Percentiles rank a stretch among this genome's conserved stretches.
These are phyloP conservation scores for Percopsis omiscomaycus DNA, from an alignment of 2,797 vertebrate genomes.

Conservation along the genomic window DNA sequence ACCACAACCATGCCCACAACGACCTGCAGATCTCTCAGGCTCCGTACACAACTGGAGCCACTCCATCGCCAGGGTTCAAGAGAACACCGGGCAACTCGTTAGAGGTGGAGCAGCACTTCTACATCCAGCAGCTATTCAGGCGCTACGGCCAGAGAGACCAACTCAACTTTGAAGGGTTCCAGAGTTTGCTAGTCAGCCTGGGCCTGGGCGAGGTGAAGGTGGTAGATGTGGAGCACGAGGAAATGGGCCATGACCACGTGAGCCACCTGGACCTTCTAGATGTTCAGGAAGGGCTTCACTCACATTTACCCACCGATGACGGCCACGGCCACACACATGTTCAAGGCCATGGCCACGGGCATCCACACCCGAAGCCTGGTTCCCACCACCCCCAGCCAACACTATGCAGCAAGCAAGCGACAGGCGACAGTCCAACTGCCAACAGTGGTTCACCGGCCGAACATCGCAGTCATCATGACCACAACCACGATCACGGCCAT, in stretches of 20 bases:
- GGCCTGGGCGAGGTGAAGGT: slow-evolving; percentile 92
- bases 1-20: slow-evolving; percentile 70
- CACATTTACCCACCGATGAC: slow-evolving; percentile 70
- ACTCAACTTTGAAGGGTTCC: slow-evolving; percentile 89
- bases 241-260: slow-evolving; percentile 93
- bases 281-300: slow-evolving; percentile 85
- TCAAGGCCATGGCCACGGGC: slow-evolving; percentile 32
- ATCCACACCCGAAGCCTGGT: slow-evolving; percentile 38
- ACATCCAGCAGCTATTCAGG: slow-evolving; percentile 91
- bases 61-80: slow-evolving; percentile 57
- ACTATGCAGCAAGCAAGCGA: slow-evolving; percentile 37
- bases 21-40: slow-evolving; percentile 85
- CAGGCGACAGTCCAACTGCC: slow-evolving; percentile 18
- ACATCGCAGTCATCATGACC: slow-evolving; percentile 56
- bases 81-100: slow-evolving; percentile 67
- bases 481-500: slow-evolving; percentile 51
- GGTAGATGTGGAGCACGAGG: slow-evolving; percentile 87
- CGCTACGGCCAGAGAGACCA: slow-evolving; percentile 88
- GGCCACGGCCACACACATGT: background rate
- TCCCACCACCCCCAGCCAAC: slow-evolving; percentile 49
- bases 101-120: slow-evolving; percentile 90
- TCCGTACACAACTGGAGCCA: slow-evolving; percentile 68
- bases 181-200: slow-evolving; percentile 88
- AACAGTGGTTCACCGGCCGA: slow-evolving; percentile 16
- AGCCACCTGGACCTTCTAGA: slow-evolving; percentile 91